These are phyloP conservation scores for Chironomus tentans DNA, from an alignment of 2,888 invertebrate genomes.

Conservation along the genomic window DNA sequence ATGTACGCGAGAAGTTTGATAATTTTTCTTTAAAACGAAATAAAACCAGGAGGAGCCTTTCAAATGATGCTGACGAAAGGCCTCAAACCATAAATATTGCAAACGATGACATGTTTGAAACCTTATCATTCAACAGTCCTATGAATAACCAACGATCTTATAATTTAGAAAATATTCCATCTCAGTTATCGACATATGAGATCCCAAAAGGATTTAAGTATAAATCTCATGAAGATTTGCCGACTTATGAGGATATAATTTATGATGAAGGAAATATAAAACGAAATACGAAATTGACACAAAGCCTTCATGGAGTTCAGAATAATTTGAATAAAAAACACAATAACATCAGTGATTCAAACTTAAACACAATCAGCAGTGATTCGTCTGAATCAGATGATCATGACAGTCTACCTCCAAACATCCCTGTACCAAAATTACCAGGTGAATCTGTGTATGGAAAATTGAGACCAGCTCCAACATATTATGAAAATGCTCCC, in stretches of 20 bases:
- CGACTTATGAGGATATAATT: constrained; percentile 38
- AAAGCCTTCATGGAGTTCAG: constrained; percentile 22
- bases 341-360: background rate
- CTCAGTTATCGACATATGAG: constrained; percentile 34
- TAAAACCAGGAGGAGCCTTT: background rate
- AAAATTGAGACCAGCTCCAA: constrained; percentile 30
- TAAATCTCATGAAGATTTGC: constrained; percentile 30
- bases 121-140: constrained; percentile 40
- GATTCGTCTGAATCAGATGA: background rate
- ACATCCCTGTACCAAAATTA: constrained; percentile 37
- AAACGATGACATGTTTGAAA: constrained; percentile 38
- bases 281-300: constrained; percentile 27
- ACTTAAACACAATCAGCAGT: background rate
- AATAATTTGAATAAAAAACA: background rate
- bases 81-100: constrained; percentile 38
- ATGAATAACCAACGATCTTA: constrained; percentile 33
- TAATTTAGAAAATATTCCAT: constrained; percentile 29
- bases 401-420: constrained; percentile 36
- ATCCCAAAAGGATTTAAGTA: constrained; percentile 34
- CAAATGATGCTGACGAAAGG: constrained; percentile 34
- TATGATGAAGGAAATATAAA: constrained; percentile 11
- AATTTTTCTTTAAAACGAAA: constrained; percentile 31
- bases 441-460: constrained; percentile 33
- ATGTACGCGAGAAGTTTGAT: constrained; percentile 35
- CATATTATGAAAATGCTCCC: constrained; percentile 14